Evolutionary conservation across 2,888 invertebrate species (phyloP), one percentile per base, ranked within the genome.

Genomic region (Nomada fucata): DNA sequence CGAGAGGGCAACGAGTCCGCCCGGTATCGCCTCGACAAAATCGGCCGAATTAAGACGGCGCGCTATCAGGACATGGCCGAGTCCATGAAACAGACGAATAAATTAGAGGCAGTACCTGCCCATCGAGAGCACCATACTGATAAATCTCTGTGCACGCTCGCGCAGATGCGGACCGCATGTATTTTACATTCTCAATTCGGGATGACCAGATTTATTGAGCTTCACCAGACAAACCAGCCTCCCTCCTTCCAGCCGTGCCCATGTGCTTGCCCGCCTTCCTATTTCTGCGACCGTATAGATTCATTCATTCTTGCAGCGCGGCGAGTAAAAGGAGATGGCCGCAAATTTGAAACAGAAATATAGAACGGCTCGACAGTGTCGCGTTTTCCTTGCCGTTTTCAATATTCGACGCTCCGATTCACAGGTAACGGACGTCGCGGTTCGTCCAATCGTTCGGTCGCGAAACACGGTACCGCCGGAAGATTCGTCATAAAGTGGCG

Each of bases 131-230:
- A 88, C 87, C 84, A 88, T 88, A 89, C 90, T 89, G 90, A 92
- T 91, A 91, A 92, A 91, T 91, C 90, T 89, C 84, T 81, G 84
- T 85, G 84, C 90, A 83, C 86, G 87, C 86, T 79, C 86, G 84
- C 89, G 87, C 90, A 86, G 86, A 87, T 89, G 86, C 87, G 86
- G 84, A 87, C 89, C 86, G 87, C 91, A 89, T 92, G 89, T 92
- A 92, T 90, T 92, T 90, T 92, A 91, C 91, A 92, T 92, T 91
- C 92, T 91, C 92, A 92, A 92, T 92, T 92, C 89, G 91, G 91
- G 89, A 92, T 89, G 91, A 89, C 88, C 89, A 90, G 90, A 92
- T 92, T 92, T 92, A 91, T 92, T 86, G 91, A 86, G 86, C 88
- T 87, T 89, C 90, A 87, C 65, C 85, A 53, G 64, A 13, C 84